Evolutionary conservation across 2,888 invertebrate species (phyloP).

Genomic region (Eurytoma adleriae): DNA sequence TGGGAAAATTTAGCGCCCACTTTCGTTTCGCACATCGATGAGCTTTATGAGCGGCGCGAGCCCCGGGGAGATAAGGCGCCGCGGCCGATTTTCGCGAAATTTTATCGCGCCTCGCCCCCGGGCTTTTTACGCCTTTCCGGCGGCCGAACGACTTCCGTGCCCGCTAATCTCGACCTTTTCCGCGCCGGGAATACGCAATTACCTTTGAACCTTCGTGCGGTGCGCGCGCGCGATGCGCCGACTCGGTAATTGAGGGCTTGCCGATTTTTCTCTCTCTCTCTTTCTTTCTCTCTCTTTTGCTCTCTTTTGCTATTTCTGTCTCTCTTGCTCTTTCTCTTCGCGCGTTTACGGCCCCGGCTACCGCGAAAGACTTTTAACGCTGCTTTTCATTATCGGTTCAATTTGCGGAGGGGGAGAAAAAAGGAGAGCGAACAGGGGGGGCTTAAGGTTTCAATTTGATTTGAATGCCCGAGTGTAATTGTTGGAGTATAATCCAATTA

Average conservation of each 20-base stretch:
- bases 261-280: conserved; percentile 12
- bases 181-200: conserved; percentile 50
- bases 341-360: background rate
- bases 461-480: background rate
- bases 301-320: background rate
- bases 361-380: too few species aligned
- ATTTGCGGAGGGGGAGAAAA: too few species aligned
- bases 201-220: conserved; percentile 19
- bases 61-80: background rate
- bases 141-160: conserved; percentile 43
- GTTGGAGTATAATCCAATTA: conserved; percentile 7
- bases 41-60: background rate
- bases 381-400: too few species aligned
- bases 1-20: too few species aligned
- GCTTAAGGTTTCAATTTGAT: conserved; percentile 1
- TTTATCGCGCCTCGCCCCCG: conserved; percentile 20
- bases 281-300: background rate
- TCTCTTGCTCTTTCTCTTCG: background rate
- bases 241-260: conserved; percentile 41
- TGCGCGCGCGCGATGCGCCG: background rate
- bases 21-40: background rate
- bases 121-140: conserved; percentile 47
- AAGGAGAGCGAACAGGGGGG: background rate
- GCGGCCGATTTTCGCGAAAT: conserved; percentile 10
- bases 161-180: conserved; percentile 41